Conservation (phyloP, 2,113 vertebrate genomes). For the Epinephelus moara region DNA sequence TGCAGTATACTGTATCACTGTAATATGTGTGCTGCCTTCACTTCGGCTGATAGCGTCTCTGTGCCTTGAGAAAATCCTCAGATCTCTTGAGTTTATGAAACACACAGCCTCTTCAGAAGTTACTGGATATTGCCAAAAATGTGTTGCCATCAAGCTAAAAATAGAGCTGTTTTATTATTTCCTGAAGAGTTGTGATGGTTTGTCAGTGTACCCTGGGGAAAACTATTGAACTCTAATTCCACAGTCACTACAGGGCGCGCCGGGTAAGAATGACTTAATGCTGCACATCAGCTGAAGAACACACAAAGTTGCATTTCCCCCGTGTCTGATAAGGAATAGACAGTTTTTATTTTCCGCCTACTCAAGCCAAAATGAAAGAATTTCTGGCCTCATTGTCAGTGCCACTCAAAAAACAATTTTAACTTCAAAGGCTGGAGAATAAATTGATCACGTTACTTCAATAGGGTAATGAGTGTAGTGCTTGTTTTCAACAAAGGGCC, state of each 20-base stretch:
- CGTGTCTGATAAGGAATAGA: slow-evolving; percentile 14
- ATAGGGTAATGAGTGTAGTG: slow-evolving; percentile 10
- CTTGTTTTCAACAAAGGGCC: slow-evolving; percentile 43
- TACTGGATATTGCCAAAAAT: slow-evolving; percentile 29
- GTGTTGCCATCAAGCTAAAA: slow-evolving; percentile 48
- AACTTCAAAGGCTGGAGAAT: slow-evolving; percentile 51
- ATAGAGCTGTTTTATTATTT: slow-evolving; percentile 50
- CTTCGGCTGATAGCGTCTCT: slow-evolving; percentile 26
- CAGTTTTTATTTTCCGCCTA: slow-evolving; percentile 7
- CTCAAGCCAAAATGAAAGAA: slow-evolving; percentile 45
- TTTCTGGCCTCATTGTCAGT: slow-evolving; percentile 33
- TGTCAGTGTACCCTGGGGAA: slow-evolving; percentile 35
- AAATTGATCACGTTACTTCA: slow-evolving; percentile 47
- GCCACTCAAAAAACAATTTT: slow-evolving; percentile 52
- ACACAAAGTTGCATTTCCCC: not conserved
- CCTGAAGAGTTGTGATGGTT: slow-evolving; percentile 39
- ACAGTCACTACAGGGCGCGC: slow-evolving; percentile 22
- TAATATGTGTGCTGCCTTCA: slow-evolving; percentile 28
- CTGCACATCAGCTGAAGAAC: slow-evolving; percentile 17
- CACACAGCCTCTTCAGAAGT: slow-evolving; percentile 23
- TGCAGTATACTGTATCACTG: not conserved
- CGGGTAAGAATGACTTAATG: slow-evolving; percentile 24
- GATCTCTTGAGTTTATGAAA: slow-evolving; percentile 41
- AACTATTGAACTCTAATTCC: slow-evolving; percentile 48
- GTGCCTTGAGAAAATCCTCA: slow-evolving; percentile 30